Percentiles rank a stretch among this genome's conserved stretches.
phyloP scores from a whole-genome alignment of 1,140 invertebrate genomes.

The Conus betulinus region DNA sequence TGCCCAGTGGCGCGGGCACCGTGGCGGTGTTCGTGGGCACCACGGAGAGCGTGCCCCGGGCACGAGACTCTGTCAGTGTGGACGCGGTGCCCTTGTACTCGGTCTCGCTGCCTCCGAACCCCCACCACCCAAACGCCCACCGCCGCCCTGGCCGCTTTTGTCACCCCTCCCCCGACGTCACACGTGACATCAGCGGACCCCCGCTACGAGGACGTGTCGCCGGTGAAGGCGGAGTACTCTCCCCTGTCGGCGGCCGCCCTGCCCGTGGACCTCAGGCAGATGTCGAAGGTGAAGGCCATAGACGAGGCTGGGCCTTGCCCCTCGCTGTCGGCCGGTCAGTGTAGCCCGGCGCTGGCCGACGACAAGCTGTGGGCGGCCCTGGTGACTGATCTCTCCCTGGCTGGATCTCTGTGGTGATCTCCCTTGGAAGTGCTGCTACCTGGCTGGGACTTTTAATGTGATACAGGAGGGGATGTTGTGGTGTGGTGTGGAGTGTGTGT shows the following conservation, averaged over 20 bases:
- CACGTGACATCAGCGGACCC: conserved; percentile 18
- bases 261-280: not conserved
- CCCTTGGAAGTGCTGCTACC: not conserved
- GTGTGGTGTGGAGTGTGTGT: no score
- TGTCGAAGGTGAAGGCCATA: not conserved
- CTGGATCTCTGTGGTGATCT: not conserved
- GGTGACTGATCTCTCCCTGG: not conserved
- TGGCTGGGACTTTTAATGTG: not conserved
- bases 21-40: conserved; percentile 39
- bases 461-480: no score
- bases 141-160: conserved; percentile 32
- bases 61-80: not conserved
- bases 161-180: conserved; percentile 28
- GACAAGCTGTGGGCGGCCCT: not conserved
- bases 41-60: not conserved
- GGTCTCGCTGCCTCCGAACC: not conserved
- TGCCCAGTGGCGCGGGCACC: conserved; percentile 32
- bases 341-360: not conserved
- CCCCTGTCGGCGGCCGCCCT: not conserved
- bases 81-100: conserved; percentile 44
- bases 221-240: not conserved
- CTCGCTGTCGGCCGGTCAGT: not conserved
- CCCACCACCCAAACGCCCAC: not conserved
- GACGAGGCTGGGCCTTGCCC: not conserved
- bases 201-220: not conserved